Percentiles rank a stretch among this genome's conserved stretches.
Evolutionary conservation across 2,888 invertebrate genomes (phyloP).

Genomic region (Slavum lentiscoides): DNA sequence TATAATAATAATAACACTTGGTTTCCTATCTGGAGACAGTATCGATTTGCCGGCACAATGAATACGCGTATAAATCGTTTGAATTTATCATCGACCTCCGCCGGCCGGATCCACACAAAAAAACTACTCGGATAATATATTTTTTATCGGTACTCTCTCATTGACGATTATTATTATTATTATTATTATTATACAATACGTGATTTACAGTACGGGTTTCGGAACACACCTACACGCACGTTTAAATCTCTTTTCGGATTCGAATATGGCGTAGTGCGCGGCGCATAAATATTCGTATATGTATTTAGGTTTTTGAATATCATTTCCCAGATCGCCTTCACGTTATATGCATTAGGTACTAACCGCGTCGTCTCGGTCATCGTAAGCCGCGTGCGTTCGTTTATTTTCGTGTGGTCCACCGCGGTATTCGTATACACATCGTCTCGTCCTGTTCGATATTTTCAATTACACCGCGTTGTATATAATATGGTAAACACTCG

Average conservation of each 20-base stretch:
- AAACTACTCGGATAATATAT: not conserved
- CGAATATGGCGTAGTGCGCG: not conserved
- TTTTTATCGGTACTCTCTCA: not conserved
- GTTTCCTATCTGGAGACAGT: conserved; percentile 24
- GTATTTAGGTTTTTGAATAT: not conserved
- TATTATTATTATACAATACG: not conserved
- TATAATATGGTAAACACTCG: too few species aligned
- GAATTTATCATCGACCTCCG: not conserved
- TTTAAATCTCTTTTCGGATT: conserved; percentile 22
- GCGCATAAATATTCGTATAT: not conserved
- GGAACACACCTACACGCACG: conserved; percentile 16
- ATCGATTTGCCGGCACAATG: conserved; percentile 16
- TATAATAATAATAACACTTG: too few species aligned
- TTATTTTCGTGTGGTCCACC: too few species aligned
- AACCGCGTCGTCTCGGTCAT: too few species aligned
- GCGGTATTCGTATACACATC: too few species aligned
- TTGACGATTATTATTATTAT: conserved; percentile 14
- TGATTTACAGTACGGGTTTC: conserved; percentile 28
- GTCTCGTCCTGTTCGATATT: too few species aligned
- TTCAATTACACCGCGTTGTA: too few species aligned
- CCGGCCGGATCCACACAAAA: not conserved
- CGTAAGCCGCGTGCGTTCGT: too few species aligned
- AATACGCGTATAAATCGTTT: conserved; percentile 14
- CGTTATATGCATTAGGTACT: too few species aligned
- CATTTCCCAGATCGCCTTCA: not conserved